Conservation (phyloP, 2,797 vertebrate genomes). For the Girardinus metallicus region DNA sequence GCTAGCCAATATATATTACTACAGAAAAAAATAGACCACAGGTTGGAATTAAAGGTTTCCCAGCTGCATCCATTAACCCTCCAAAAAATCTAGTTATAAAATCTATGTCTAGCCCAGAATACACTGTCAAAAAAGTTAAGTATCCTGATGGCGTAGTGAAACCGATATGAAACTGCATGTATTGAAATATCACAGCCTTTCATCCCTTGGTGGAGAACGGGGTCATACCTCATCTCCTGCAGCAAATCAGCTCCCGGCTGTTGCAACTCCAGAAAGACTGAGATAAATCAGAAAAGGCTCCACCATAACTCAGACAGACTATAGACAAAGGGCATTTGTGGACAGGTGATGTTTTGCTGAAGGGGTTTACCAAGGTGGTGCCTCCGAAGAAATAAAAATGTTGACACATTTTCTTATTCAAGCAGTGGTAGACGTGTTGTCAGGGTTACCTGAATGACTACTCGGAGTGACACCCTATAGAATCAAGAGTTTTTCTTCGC, state of each 20-base stretch:
- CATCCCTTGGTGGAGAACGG: neutral
- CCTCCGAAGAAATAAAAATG: neutral
- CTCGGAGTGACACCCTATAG: neutral
- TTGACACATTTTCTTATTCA: neutral
- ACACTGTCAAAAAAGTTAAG: neutral
- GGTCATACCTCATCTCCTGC: neutral
- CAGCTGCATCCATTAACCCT: neutral
- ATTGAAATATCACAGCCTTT: neutral
- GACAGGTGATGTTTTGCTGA: neutral
- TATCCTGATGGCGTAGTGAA: neutral
- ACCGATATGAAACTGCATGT: neutral
- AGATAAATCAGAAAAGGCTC: neutral
- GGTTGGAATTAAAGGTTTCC: neutral
- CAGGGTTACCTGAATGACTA: neutral
- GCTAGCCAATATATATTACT: neutral
- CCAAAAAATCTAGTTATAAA: neutral
- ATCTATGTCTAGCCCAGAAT: neutral
- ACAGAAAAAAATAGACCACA: neutral
- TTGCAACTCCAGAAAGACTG: neutral
- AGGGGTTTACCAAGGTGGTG: neutral
- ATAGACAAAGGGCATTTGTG: neutral
- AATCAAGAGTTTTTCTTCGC: neutral
- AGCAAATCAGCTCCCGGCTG: neutral
- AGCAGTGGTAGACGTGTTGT: neutral
- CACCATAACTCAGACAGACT: neutral